Percentiles rank a stretch among this genome's conserved stretches.
phyloP scores from a whole-genome alignment of 2,888 invertebrate species.

The Zele albiditarsus region DNA sequence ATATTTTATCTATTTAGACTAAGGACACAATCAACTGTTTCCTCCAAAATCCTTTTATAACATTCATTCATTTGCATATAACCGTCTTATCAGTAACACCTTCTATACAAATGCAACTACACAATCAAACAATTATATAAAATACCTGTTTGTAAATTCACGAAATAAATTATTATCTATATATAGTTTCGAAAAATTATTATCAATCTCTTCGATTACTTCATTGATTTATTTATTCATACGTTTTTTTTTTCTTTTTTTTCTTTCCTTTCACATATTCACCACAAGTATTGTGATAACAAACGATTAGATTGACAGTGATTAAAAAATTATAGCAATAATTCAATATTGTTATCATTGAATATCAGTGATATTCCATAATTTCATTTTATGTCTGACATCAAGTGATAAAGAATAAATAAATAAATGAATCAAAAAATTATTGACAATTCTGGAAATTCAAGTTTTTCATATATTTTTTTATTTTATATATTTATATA shows the following conservation, averaged over 20 bases:
- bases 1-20: constrained; percentile 12
- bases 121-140: neutral
- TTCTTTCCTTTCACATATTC: neutral
- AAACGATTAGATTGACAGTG: neutral
- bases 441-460: neutral
- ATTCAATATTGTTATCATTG: neutral
- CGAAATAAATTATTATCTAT: neutral
- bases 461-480: neutral
- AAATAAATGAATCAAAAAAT: neutral
- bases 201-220: neutral
- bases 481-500: neutral
- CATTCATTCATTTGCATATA: neutral
- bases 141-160: neutral
- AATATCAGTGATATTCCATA: neutral
- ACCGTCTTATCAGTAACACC: neutral
- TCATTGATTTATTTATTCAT: neutral
- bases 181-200: neutral
- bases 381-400: neutral
- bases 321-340: neutral
- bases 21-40: neutral
- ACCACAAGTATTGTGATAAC: neutral
- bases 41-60: neutral
- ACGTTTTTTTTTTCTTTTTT: neutral
- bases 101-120: neutral
- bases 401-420: neutral